Percentiles rank a stretch among this genome's conserved stretches.
phyloP scores from a whole-genome alignment of 2,113 vertebrate genomes.

The Dicerorhinus sumatrensis region DNA sequence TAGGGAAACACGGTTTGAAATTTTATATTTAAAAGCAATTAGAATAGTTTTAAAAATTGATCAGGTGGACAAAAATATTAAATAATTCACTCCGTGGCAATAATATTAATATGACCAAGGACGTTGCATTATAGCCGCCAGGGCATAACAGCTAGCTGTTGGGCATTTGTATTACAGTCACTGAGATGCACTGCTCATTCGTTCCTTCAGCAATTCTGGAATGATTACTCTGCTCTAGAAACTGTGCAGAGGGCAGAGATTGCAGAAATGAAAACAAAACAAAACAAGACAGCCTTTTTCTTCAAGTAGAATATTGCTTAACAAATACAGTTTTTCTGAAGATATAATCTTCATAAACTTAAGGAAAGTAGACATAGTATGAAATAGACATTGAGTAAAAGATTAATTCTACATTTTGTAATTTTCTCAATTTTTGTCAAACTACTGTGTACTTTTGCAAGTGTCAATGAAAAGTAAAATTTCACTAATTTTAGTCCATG shows the following conservation, averaged over 20 bases:
- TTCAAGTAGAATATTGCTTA: not conserved
- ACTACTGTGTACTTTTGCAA: not conserved
- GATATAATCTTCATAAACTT: not conserved
- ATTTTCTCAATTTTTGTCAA: not conserved
- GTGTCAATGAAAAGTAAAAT: not conserved
- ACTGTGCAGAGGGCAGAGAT: not conserved
- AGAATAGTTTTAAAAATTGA: not conserved
- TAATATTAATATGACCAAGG: not conserved
- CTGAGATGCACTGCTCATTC: not conserved
- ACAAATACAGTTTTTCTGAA: not conserved
- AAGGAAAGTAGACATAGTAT: not conserved
- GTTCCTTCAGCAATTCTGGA: not conserved
- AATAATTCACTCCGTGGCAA: not conserved
- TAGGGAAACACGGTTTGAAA: not conserved
- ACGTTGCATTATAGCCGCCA: not conserved
- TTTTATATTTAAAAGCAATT: not conserved
- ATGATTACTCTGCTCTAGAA: not conserved
- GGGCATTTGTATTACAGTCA: not conserved
- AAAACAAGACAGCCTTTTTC: not conserved
- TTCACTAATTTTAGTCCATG: not conserved
- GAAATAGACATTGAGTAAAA: not conserved
- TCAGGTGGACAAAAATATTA: not conserved
- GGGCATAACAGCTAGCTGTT: not conserved
- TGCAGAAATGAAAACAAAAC: not conserved
- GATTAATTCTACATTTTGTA: not conserved